Base-by-base conservation (phyloP, 2,888 invertebrate genomes). In the Xylocampa areola region DNA sequence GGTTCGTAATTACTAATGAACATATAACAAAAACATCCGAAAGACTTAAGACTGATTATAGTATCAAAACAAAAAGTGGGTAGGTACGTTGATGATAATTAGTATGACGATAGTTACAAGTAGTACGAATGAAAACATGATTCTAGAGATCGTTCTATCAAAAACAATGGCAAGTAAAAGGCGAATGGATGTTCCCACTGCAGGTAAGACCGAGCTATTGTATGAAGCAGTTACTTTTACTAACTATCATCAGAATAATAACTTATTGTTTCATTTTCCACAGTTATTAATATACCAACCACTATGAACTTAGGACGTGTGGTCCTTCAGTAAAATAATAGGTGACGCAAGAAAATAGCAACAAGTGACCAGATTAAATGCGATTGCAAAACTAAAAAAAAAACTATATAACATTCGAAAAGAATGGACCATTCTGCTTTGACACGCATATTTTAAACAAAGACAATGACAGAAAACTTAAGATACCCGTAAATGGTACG, bases 161-260 rank as follows among this genome's bases (percentile, higher is more conserved):
- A 77, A 83, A 84, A 88, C 85, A 88, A 88, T 87, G 82, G 84
- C 81, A 85, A 88, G 89, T 88, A 88, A 86, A 86, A 87, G 84
- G 86, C 76, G 79, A 81, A 79, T 82, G 76, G 77, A 81, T 82
- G 80, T 88, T 89, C 86, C 80, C 87, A 89, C 83, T 85, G 76
- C 74, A 77, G 73, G 70, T 79, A 80, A 81, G 77, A 80, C 73
- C 75, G 73, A 72, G 61, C 78, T 68, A 86, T 86, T 85, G 86
- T 85, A 79, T 76, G 77, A 74, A 77, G 68, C 79, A 75, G 73
- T 82, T 79, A 87, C 87, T 89, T 88, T 89, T 89, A 87, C 87
- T 86, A 79, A 82, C 77, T 73, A 77, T 70, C 68, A 68, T 68
- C 75, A 77, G 77, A 83, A 79, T 68, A 68, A 76, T 71, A 57